Evolutionary conservation across 2,888 invertebrate species (phyloP), one percentile per base, ranked within the genome.

Genomic region (Cryptus armator): DNA sequence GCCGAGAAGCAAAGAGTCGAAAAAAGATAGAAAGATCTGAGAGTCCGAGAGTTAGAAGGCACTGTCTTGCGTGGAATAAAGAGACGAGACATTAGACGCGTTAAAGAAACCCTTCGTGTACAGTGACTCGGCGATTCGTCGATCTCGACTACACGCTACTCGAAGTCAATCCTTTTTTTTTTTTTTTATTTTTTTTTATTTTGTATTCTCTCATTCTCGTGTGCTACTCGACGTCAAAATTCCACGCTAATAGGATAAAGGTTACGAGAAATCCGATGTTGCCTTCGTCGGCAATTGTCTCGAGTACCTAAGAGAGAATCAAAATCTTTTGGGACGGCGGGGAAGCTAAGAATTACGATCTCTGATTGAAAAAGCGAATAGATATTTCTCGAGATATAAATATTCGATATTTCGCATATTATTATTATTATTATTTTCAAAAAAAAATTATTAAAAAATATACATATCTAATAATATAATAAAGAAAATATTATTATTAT

Each of bases 211-310:
- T 70, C 56, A n/a, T 37, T 24, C 24, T 51, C 48, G 19, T 32
- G 46, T 29, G 19, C 37, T 67, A 44, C 46, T 16, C 59, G 68
- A 29, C 89, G 89, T 90, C 89, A 88, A 90, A 90, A 91, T 91
- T 92, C 91, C 90, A 89, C 86, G 89, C 90, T 92, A 91, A 92
- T 90, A 91, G 90, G 56, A 89, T 19, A 56, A 71, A 71, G 64
- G 71, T 62, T 43, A 56, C 37, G 19, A 16, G 64, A 19, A 37
- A 10, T 5, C 29, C 24, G 16, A 14, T 37, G 44, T 19, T 44
- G 10, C n/a, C 71, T 16, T 6, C 14, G 3, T 1, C 10, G 56
- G 10, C 10, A 19, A 24, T 24, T n/a, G 64, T 24, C 70, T 19
- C 14, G 48, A 70, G 48, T 6, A 46, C 16, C 44, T 44, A 12